Evolutionary conservation across 2,113 vertebrate genomes (phyloP).

Genomic region (Tragulus kanchil): DNA sequence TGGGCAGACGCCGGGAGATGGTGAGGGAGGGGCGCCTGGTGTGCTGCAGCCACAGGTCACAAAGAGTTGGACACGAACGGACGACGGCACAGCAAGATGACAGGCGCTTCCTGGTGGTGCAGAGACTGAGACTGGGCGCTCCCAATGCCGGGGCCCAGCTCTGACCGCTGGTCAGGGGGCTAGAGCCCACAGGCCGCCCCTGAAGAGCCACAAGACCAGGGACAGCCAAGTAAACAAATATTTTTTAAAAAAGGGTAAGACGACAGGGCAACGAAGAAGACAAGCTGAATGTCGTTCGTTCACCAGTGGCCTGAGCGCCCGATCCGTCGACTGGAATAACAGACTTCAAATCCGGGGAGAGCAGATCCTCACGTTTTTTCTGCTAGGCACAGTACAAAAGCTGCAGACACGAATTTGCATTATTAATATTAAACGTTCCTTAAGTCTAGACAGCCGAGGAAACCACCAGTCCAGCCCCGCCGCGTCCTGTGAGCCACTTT

Average conservation of each 20-base stretch:
- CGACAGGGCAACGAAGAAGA: neutral
- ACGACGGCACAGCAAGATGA: neutral
- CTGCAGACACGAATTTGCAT: rapidly evolving
- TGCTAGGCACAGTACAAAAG: rapidly evolving
- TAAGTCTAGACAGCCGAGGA: neutral
- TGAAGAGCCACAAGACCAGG: neutral
- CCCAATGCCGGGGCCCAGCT: neutral
- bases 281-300: rapidly evolving
- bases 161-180: neutral
- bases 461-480: neutral
- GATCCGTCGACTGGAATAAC: neutral
- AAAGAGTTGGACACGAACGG: no score
- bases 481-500: rapidly evolving
- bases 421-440: neutral
- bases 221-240: neutral
- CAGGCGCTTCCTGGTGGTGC: neutral
- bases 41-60: no score
- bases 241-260: neutral
- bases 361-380: rapidly evolving
- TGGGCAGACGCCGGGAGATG: no score
- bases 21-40: no score
- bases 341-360: neutral
- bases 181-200: neutral
- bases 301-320: rapidly evolving
- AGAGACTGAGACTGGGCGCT: neutral